phyloP scores from a whole-genome alignment of 2,113 vertebrate genomes.

The Pelmatolapia mariae region DNA sequence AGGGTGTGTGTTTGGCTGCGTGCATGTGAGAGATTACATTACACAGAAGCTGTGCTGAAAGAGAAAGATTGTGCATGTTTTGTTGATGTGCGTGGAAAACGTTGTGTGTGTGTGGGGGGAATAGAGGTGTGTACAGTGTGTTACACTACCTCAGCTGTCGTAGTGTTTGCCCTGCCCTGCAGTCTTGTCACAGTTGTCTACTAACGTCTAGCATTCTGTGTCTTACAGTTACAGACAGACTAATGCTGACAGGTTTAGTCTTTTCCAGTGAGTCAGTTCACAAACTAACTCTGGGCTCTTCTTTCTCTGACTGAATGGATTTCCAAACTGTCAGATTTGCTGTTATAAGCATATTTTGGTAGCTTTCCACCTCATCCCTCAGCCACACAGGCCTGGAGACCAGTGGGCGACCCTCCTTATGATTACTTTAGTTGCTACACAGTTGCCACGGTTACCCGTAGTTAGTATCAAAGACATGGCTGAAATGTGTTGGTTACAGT shows the following conservation, averaged over 20 bases:
- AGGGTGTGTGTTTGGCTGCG: not conserved
- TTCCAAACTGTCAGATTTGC: not conserved
- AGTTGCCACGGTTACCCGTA: not conserved
- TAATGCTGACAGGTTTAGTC: not conserved
- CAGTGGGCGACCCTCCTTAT: not conserved
- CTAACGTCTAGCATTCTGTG: not conserved
- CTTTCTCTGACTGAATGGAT: not conserved
- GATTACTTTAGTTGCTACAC: not conserved
- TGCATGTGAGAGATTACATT: not conserved
- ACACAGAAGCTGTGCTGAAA: constrained; percentile 2
- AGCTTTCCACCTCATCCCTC: not conserved
- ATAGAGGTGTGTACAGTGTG: not conserved
- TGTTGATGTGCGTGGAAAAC: not conserved
- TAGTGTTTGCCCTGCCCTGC: constrained; percentile 20
- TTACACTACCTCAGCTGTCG: constrained; percentile 16
- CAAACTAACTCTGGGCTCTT: not conserved
- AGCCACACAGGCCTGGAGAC: not conserved
- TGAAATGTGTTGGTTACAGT: not conserved
- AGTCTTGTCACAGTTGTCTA: constrained; percentile 14
- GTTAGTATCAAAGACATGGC: not conserved
- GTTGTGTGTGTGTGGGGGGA: not conserved
- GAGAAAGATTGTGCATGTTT: not conserved
- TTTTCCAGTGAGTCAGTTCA: not conserved
- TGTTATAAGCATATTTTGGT: not conserved
- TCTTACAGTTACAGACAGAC: not conserved